phyloP scores from a whole-genome alignment of 2,113 vertebrate species.

The Cyprinodon variegatus region DNA sequence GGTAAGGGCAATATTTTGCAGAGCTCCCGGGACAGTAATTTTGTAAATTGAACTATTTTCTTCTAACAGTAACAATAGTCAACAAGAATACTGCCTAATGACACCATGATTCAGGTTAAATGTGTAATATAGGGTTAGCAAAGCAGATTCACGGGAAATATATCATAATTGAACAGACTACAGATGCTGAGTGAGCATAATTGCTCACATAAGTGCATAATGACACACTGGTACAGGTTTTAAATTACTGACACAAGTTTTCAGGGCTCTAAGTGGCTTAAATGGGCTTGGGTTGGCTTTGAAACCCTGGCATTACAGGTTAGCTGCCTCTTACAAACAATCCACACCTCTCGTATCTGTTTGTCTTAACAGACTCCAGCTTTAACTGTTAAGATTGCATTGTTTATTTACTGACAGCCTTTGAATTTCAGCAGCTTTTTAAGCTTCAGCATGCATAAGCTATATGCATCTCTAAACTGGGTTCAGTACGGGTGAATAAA shows the following conservation, averaged over 20 bases:
- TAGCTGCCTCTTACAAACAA: conserved; percentile 27
- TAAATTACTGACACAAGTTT: conserved; percentile 13
- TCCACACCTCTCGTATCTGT: conserved; percentile 22
- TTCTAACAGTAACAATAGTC: not conserved
- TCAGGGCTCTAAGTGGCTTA: conserved; percentile 59
- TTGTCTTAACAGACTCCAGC: conserved; percentile 10
- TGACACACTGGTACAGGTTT: conserved; percentile 22
- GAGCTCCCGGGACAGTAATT: not conserved
- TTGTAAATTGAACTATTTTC: not conserved
- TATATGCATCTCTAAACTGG: not conserved
- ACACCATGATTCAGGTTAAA: conserved; percentile 24
- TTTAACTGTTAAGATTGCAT: not conserved
- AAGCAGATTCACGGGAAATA: conserved; percentile 14
- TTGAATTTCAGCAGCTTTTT: not conserved
- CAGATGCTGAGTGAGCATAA: conserved; percentile 47
- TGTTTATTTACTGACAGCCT: not conserved
- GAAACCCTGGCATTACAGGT: conserved; percentile 50
- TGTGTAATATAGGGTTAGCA: conserved; percentile 20
- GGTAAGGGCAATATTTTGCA: not conserved
- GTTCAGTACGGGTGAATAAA: not conserved
- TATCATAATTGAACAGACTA: conserved; percentile 15
- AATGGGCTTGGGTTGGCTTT: conserved; percentile 54
- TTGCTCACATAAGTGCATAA: conserved; percentile 31
- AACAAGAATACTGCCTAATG: conserved; percentile 10
- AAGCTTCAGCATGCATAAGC: not conserved